phyloP scores from a whole-genome alignment of 2,113 vertebrate species.

The Psephotus haematonotus region DNA sequence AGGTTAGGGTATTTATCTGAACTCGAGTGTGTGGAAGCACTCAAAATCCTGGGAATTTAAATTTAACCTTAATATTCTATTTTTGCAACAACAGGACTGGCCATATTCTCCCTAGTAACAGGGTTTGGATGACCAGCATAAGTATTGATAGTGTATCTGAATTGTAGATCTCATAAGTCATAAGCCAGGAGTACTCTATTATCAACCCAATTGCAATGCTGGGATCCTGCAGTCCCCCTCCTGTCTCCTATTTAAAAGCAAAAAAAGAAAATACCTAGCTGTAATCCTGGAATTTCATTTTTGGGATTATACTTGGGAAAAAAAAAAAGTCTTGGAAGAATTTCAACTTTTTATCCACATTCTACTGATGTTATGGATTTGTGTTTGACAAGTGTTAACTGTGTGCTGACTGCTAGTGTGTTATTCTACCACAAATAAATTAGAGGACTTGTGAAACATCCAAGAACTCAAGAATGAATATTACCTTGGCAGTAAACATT shows the following conservation, averaged over 20 bases:
- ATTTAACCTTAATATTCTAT: background rate
- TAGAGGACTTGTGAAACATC: background rate
- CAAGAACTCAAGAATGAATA: background rate
- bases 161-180: background rate
- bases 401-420: background rate
- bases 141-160: background rate
- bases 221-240: background rate
- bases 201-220: background rate
- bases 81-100: background rate
- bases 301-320: background rate
- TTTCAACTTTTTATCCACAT: background rate
- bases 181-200: background rate
- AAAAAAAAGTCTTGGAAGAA: background rate
- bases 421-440: background rate
- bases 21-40: background rate
- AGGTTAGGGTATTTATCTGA: background rate
- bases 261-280: background rate
- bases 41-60: background rate
- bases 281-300: background rate
- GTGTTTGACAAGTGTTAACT: rapidly evolving
- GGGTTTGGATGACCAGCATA: background rate
- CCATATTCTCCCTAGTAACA: background rate
- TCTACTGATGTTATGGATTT: background rate
- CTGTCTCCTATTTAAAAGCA: background rate
- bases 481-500: background rate